These are phyloP conservation scores for Cephus sareptanus DNA, from an alignment of 2,888 invertebrate species.

Conservation along the genomic window DNA sequence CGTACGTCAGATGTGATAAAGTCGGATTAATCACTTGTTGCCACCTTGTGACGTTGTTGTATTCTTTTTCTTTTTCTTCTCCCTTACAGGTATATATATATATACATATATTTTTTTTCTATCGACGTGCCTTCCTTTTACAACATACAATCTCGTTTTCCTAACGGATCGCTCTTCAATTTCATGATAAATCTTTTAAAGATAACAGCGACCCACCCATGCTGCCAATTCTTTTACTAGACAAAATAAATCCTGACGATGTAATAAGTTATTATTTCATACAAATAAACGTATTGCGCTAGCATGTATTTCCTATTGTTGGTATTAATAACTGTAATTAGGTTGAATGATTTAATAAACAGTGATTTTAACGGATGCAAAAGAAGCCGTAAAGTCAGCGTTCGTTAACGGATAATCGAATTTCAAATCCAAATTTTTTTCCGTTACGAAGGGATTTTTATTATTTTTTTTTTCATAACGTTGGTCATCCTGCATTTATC, in stretches of 20 bases:
- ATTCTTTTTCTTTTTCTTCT: neutral
- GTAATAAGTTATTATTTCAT: conserved; percentile 23
- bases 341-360: neutral
- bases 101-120: neutral
- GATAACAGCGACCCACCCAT: neutral
- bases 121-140: neutral
- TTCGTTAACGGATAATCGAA: neutral
- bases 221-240: conserved; percentile 5
- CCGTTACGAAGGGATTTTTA: conserved; percentile 1
- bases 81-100: neutral
- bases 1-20: neutral
- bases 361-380: neutral
- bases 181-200: neutral
- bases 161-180: neutral
- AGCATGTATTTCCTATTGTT: conserved; percentile 14
- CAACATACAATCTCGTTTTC: neutral
- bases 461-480: neutral
- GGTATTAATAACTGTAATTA: neutral
- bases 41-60: neutral
- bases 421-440: neutral
- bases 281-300: conserved; percentile 19
- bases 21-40: neutral
- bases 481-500: neutral
- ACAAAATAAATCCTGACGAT: conserved; percentile 15
- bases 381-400: neutral